These are phyloP conservation scores for Tachysurus vachellii DNA, from an alignment of 2,113 vertebrate genomes.

Conservation along the genomic window DNA sequence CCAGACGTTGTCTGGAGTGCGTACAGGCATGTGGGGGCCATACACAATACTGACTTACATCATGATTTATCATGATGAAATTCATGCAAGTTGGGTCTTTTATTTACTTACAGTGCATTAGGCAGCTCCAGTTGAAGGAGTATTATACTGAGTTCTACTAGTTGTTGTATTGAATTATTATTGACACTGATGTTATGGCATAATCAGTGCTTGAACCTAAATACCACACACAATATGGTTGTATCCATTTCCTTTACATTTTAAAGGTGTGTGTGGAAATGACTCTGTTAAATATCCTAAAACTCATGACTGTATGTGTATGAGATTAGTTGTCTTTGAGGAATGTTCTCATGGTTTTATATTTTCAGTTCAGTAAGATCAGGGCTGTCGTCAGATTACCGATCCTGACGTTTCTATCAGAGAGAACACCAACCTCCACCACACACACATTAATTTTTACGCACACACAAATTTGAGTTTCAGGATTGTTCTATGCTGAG, in stretches of 20 bases:
- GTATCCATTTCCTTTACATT: neutral
- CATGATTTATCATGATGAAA: too few relatives aligned
- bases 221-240: neutral
- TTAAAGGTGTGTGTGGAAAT: neutral
- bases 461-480: conserved; percentile 26
- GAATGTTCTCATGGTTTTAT: conserved; percentile 40
- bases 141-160: neutral
- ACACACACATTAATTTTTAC: neutral
- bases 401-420: conserved; percentile 36
- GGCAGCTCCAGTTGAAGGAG: neutral
- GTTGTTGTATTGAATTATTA: neutral
- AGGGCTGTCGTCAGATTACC: conserved; percentile 42
- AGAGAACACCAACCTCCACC: neutral
- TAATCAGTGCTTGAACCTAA: neutral
- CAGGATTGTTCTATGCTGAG: conserved; percentile 30
- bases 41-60: too few relatives aligned
- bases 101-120: too few relatives aligned
- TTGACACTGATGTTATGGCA: neutral
- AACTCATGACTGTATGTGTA: neutral
- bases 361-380: neutral
- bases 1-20: too few relatives aligned
- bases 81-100: too few relatives aligned
- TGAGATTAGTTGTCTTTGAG: neutral
- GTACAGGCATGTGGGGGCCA: too few relatives aligned
- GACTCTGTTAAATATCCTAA: neutral